Percentiles rank a stretch among this genome's conserved stretches.
These are phyloP conservation scores for Trissonchulus latispiculum DNA, from an alignment of 2,888 invertebrate species.

Conservation along the genomic window DNA sequence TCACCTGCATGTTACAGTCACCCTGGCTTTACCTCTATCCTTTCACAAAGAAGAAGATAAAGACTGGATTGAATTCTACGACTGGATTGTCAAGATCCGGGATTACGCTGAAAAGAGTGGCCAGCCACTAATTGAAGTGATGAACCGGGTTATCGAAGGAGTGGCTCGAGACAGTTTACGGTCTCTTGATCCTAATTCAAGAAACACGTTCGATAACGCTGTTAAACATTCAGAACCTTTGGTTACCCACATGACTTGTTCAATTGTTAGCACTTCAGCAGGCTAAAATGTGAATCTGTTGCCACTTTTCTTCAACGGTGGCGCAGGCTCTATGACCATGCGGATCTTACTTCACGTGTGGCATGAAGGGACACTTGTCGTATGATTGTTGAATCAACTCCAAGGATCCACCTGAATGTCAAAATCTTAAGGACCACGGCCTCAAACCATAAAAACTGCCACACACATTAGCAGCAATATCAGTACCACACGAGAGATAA, in stretches of 20 bases:
- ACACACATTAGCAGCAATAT: too few species aligned
- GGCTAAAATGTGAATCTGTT: neutral
- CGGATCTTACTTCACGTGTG: too few species aligned
- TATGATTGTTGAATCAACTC: too few species aligned
- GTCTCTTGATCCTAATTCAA: neutral
- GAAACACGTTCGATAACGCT: neutral
- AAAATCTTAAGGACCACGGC: too few species aligned
- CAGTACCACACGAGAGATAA: too few species aligned
- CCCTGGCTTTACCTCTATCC: neutral
- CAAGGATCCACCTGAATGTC: too few species aligned
- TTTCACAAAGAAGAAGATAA: neutral
- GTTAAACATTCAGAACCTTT: neutral
- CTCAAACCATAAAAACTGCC: too few species aligned
- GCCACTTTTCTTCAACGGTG: neutral
- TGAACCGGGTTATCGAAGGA: neutral
- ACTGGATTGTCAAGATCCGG: neutral
- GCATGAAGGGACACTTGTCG: too few species aligned
- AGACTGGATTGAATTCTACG: neutral
- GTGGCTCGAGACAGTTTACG: neutral
- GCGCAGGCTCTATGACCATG: neutral
- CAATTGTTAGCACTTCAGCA: neutral
- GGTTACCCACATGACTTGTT: neutral
- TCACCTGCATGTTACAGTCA: neutral
- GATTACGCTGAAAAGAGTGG: neutral
- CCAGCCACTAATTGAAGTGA: neutral